Evolutionary conservation across 2,113 vertebrate genomes (phyloP).

Genomic region (Dendropsophus ebraccatus): DNA sequence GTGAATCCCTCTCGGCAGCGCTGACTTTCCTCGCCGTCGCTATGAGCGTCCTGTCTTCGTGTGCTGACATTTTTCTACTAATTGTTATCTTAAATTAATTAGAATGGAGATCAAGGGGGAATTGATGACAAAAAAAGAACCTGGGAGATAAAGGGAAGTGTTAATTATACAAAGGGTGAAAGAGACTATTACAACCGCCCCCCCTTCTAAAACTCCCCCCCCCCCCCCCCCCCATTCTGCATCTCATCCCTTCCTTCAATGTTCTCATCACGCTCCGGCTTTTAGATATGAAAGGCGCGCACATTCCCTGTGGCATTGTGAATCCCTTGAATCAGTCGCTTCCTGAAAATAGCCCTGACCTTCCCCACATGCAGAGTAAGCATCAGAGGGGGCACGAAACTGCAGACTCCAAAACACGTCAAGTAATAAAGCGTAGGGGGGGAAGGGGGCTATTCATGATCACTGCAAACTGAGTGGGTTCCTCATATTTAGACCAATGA

Average conservation of each 20-base stretch:
- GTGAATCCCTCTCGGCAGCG: slow-evolving; percentile 7
- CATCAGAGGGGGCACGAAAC: not conserved
- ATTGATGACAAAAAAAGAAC: slow-evolving; percentile 55
- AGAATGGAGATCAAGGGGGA: slow-evolving; percentile 54
- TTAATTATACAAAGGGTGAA: slow-evolving; percentile 57
- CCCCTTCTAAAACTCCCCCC: too few species aligned
- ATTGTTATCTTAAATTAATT: slow-evolving; percentile 59
- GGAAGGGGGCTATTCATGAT: too few species aligned
- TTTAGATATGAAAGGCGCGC: slow-evolving; percentile 33
- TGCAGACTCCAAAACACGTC: not conserved
- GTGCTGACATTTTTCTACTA: slow-evolving; percentile 41
- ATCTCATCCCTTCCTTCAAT: slow-evolving; percentile 39
- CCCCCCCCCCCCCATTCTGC: not conserved
- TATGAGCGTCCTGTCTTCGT: not conserved
- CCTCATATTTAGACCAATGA: too few species aligned
- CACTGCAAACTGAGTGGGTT: too few species aligned
- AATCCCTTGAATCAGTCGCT: slow-evolving; percentile 13
- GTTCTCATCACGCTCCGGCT: slow-evolving; percentile 25
- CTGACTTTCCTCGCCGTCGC: not conserved
- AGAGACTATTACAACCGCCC: not conserved
- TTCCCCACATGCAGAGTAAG: slow-evolving; percentile 4
- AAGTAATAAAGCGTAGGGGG: not conserved
- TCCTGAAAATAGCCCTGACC: slow-evolving; percentile 19
- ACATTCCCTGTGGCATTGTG: slow-evolving; percentile 27
- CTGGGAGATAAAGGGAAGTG: slow-evolving; percentile 52